These are phyloP conservation scores for Crotophaga sulcirostris DNA, from an alignment of 2,113 vertebrate genomes.

Conservation along the genomic window DNA sequence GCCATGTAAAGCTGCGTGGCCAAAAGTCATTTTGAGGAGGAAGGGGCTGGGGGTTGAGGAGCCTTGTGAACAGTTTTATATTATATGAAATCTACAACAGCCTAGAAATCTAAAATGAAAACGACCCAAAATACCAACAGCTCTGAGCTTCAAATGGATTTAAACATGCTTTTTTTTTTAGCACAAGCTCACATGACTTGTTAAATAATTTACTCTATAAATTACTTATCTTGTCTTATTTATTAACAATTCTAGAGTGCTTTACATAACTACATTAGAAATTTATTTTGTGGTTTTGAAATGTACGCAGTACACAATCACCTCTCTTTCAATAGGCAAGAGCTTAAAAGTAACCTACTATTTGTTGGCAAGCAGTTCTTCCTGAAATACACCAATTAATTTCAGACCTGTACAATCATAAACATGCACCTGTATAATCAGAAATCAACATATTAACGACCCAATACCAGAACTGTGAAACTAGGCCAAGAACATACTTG, in stretches of 20 bases:
- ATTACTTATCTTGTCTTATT: constrained; percentile 65
- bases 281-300: constrained; percentile 65
- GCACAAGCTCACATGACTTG: constrained; percentile 38
- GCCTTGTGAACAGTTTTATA: neutral
- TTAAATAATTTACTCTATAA: constrained; percentile 77
- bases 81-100: neutral
- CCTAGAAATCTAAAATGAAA: neutral
- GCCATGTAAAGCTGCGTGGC: neutral
- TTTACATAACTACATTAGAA: constrained; percentile 66
- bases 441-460: constrained; percentile 60
- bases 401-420: neutral
- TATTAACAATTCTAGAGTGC: constrained; percentile 73
- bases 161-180: constrained; percentile 24
- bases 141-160: constrained; percentile 13
- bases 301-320: constrained; percentile 40
- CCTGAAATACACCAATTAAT: constrained; percentile 65
- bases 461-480: constrained; percentile 36
- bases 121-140: constrained; percentile 20
- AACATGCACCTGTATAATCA: constrained; percentile 5
- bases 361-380: constrained; percentile 35
- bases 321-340: constrained; percentile 18
- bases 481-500: constrained; percentile 32
- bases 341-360: constrained; percentile 27
- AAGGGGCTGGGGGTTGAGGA: neutral
- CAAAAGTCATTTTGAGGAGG: neutral